phyloP scores from a whole-genome alignment of 1,140 invertebrate genomes.

The Orchestia grillus region DNA sequence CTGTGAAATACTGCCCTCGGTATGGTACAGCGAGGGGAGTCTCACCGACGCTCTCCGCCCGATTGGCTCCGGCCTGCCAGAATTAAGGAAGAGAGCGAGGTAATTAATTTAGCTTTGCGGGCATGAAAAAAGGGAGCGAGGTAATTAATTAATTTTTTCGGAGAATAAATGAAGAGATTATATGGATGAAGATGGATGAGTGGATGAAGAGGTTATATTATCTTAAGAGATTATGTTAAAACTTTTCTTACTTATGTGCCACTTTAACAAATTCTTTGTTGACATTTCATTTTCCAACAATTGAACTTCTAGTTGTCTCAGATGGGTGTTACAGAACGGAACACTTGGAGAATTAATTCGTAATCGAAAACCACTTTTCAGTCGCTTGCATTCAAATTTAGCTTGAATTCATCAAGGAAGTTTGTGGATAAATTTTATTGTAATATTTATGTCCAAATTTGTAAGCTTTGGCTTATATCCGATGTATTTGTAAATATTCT shows the following conservation, averaged over 20 bases:
- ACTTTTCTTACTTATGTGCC: neutral
- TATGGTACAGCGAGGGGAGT: constrained; percentile 20
- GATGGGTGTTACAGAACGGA: neutral
- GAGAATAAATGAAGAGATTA: no score
- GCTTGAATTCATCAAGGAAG: no score
- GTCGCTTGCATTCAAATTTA: neutral
- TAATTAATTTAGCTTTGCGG: neutral
- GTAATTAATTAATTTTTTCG: no score
- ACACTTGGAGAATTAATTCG: neutral
- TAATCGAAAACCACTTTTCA: neutral
- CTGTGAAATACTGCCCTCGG: neutral
- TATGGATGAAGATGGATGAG: no score
- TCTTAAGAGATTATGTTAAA: no score
- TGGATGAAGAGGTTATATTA: no score
- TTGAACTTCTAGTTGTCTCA: neutral
- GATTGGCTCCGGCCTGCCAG: neutral
- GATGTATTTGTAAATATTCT: neutral
- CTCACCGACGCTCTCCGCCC: neutral
- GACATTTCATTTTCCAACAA: neutral
- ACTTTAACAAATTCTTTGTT: neutral
- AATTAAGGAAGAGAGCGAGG: constrained; percentile 9
- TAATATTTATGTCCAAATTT: no score
- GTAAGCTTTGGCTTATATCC: neutral
- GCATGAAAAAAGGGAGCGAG: no score
- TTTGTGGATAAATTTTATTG: no score